Evolutionary conservation across 1,140 invertebrate species (phyloP), one percentile per base, ranked within the genome.

Genomic region (Euura lappo): DNA sequence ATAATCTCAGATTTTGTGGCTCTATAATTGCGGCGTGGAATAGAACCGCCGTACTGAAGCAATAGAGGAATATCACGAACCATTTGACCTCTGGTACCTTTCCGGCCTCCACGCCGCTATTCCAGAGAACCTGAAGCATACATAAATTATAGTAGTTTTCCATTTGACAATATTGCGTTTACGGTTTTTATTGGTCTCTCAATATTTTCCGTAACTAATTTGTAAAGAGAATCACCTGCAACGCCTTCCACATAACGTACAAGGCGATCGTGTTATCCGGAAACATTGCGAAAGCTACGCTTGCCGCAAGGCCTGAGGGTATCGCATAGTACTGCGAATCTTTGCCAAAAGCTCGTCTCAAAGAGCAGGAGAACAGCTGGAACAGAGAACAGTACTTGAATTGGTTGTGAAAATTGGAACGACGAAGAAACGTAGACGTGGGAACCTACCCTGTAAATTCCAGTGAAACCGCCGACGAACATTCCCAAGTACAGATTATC

Each of bases 1-100:
- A 94, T 8, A 93, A 88, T 79, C 95, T 89, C 64, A 97, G 84
- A 80, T 92, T 93, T 74, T 93, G 91, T 10, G 95, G 94, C 82
- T 96, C 94, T 70, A 96, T 75, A 44, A 96, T 90, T 75, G 93
- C 94, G 60, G 91, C 92, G 87, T 96, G 94, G 80, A 97, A 95
- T 11, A 96, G 87, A 77, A 94, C 84, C 43, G 94, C 93, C 6
- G 94, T 96, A 74, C 94, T 94, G 76, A 94, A 86, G 70, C 93
- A 92, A 82, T 96, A 96, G n/a, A 96, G 86, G 66, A 95, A 88
- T 42, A 92, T 86, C 71, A 87, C 89, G 72, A 92, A 92, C 72
- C 91, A 89, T 45, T 91, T 92, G 28, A 94, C 79, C 76, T 90
- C 87, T 68, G 91, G 91, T 66, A 93, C 75, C 71, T 88, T 83